Percentiles rank a stretch among this genome's conserved stretches.
Evolutionary conservation across 1,140 invertebrate species (phyloP).

Genomic region (Pectinophora gossypiella): DNA sequence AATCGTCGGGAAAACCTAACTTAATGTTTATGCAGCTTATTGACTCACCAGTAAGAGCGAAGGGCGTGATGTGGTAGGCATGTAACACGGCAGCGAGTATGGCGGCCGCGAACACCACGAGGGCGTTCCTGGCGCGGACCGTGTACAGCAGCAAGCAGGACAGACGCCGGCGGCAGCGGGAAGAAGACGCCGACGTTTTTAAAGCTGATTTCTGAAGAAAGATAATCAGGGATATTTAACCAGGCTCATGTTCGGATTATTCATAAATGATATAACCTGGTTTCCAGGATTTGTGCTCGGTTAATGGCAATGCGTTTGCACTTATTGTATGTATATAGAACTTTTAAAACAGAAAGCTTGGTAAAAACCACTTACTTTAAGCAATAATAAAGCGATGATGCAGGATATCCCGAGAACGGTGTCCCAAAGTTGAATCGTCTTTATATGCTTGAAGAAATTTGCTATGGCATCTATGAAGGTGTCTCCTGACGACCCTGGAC

Average conservation of each 20-base stretch:
- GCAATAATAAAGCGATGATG: constrained; percentile 75
- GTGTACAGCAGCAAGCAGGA: constrained; percentile 25
- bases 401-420: constrained; percentile 75
- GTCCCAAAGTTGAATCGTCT: constrained; percentile 74
- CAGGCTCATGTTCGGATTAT: too few relatives aligned
- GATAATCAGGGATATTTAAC: neutral
- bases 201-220: neutral
- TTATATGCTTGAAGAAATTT: constrained; percentile 65
- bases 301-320: too few relatives aligned
- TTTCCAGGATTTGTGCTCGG: too few relatives aligned
- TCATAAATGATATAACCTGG: too few relatives aligned
- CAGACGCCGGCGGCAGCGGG: neutral
- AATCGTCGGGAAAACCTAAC: too few relatives aligned
- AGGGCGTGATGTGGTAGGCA: constrained; percentile 59
- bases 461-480: constrained; percentile 46
- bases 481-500: constrained; percentile 47
- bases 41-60: constrained; percentile 76
- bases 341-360: too few relatives aligned
- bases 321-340: too few relatives aligned
- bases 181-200: neutral
- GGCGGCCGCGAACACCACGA: constrained; percentile 81
- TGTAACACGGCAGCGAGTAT: constrained; percentile 74
- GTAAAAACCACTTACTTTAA: constrained; percentile 53
- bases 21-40: too few relatives aligned
- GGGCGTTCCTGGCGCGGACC: constrained; percentile 77